Percentiles rank a stretch among this genome's conserved stretches.
Evolutionary conservation across 2,113 vertebrate genomes (phyloP).

Genomic region (Coptodon rendalli): DNA sequence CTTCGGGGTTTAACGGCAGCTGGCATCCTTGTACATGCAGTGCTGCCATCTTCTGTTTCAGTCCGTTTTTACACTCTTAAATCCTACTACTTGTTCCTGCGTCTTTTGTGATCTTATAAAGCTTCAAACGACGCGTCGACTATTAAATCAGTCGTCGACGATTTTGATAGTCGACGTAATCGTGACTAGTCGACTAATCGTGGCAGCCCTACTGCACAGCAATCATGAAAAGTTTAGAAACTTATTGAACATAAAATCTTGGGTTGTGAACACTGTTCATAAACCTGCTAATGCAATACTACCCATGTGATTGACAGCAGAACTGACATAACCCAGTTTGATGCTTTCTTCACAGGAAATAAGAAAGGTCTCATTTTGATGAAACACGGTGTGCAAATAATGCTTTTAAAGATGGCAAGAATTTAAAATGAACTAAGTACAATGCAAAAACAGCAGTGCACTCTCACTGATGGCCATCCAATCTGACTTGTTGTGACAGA

Average conservation of each 20-base stretch:
- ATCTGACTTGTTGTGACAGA: neutral
- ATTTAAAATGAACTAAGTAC: neutral
- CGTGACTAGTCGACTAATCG: too few species aligned
- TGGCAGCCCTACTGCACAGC: too few species aligned
- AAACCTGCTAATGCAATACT: neutral
- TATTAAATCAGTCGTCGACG: too few species aligned
- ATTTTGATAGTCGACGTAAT: too few species aligned
- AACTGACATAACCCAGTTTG: neutral
- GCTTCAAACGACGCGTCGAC: too few species aligned
- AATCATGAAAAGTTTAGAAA: neutral
- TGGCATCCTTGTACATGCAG: too few species aligned
- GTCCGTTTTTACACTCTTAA: too few species aligned
- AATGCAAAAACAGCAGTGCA: rapidly evolving
- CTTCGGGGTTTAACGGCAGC: too few species aligned
- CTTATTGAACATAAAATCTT: neutral
- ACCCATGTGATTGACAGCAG: neutral
- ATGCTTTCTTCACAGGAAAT: neutral
- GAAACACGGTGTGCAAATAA: neutral
- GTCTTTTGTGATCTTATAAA: too few species aligned
- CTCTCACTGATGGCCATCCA: neutral
- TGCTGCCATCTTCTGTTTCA: too few species aligned
- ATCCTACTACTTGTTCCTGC: too few species aligned
- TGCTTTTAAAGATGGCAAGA: neutral
- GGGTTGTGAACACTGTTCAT: neutral
- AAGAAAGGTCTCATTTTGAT: rapidly evolving